A percentile compares a stretch with the other conserved stretches of the same genome.
Evolutionary conservation across 2,888 invertebrate genomes (phyloP).

Genomic region (Carpatolechia fugitivella): DNA sequence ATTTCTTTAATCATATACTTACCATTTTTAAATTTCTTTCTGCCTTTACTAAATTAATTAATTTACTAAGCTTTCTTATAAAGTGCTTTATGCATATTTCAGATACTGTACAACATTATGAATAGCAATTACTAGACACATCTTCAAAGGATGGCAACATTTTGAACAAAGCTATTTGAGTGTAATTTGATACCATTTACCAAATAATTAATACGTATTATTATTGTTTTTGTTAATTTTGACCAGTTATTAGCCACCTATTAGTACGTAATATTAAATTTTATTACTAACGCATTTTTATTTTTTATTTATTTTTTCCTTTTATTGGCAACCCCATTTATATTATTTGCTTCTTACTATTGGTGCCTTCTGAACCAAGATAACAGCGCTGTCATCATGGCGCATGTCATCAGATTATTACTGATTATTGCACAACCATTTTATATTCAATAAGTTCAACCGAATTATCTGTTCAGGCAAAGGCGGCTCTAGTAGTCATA

Average conservation of each 20-base stretch:
- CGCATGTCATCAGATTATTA: too few species aligned
- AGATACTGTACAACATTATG: constrained; percentile 44
- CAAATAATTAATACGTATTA: neutral
- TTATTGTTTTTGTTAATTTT: constrained; percentile 1
- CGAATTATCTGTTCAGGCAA: too few species aligned
- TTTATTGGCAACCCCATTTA: constrained; percentile 27
- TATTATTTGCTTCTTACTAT: constrained; percentile 23
- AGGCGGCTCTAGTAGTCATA: too few species aligned
- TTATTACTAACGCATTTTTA: constrained; percentile 22
- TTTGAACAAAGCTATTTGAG: neutral
- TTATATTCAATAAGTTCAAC: too few species aligned
- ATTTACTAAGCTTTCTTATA: neutral
- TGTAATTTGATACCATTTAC: neutral
- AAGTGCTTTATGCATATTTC: constrained; percentile 30
- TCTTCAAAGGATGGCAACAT: neutral
- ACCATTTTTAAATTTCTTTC: neutral
- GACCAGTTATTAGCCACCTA: neutral
- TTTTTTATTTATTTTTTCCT: constrained; percentile 34
- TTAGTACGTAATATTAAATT: neutral
- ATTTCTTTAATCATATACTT: neutral
- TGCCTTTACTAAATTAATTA: too few species aligned
- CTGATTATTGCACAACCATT: too few species aligned
- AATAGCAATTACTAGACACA: constrained; percentile 30
- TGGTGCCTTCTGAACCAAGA: too few species aligned
- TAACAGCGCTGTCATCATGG: too few species aligned